phyloP scores from a whole-genome alignment of 2,797 vertebrate species.

The Scolopax rusticola region DNA sequence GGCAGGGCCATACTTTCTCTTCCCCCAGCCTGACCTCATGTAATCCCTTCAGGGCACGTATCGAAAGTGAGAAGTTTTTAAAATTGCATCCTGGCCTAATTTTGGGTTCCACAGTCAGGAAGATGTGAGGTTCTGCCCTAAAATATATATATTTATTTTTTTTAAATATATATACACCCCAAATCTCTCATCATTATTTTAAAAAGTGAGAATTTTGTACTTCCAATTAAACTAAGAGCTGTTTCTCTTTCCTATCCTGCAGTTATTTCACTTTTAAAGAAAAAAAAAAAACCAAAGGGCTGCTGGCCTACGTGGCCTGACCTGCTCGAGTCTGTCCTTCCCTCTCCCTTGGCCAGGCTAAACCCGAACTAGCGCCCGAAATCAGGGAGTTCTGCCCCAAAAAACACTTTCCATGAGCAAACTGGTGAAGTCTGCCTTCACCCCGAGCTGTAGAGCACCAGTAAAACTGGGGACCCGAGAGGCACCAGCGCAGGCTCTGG shows the following conservation, averaged over 20 bases:
- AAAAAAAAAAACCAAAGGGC: no score
- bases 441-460: rapidly evolving
- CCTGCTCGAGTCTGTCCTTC: no score
- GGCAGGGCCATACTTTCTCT: background rate
- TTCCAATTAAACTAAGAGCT: background rate
- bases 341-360: no score
- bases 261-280: background rate
- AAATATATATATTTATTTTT: no score
- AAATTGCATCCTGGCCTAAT: background rate
- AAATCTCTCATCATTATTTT: background rate
- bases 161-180: background rate
- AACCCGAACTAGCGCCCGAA: no score
- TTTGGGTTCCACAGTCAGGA: background rate
- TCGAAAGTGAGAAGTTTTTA: background rate
- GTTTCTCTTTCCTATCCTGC: background rate
- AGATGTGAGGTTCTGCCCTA: no score
- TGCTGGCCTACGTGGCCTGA: no score
- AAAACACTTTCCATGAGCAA: no score
- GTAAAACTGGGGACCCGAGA: background rate
- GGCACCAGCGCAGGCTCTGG: background rate
- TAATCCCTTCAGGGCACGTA: background rate
- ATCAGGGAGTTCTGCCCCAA: no score
- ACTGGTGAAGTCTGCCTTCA: no score
- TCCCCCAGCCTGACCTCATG: background rate
- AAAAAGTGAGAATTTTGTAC: background rate